phyloP scores from a whole-genome alignment of 2,113 vertebrate genomes.

The Fulmarus glacialis region DNA sequence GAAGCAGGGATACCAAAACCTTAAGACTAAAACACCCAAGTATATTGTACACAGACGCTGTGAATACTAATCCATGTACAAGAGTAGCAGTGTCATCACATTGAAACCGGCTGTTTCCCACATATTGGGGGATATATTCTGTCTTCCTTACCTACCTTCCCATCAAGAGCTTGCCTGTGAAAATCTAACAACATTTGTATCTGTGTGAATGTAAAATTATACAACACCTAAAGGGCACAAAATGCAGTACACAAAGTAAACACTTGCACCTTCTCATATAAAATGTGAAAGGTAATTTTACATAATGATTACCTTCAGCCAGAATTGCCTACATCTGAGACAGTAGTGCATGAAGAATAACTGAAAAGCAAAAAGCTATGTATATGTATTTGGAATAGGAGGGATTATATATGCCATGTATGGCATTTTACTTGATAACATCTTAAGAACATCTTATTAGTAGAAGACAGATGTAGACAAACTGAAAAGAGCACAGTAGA shows the following conservation, averaged over 20 bases:
- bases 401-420: not conserved
- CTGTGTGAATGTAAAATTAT: not conserved
- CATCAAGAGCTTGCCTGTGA: not conserved
- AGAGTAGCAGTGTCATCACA: not conserved
- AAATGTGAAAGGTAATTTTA: conserved; percentile 5
- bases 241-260: not conserved
- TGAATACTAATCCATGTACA: not conserved
- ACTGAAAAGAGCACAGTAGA: not conserved
- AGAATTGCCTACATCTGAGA: not conserved
- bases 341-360: not conserved
- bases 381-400: not conserved
- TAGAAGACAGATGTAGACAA: not conserved
- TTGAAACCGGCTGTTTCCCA: not conserved
- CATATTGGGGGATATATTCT: not conserved
- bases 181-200: not conserved
- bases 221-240: not conserved
- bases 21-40: not conserved
- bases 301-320: not conserved
- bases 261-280: not conserved
- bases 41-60: not conserved
- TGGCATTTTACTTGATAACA: not conserved
- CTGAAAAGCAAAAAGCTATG: not conserved
- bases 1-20: not conserved
- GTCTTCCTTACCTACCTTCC: not conserved
- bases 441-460: not conserved